Percentiles rank a stretch among this genome's conserved stretches.
Conservation (phyloP, 2,113 vertebrate genomes). For the Megalops atlanticus region DNA sequence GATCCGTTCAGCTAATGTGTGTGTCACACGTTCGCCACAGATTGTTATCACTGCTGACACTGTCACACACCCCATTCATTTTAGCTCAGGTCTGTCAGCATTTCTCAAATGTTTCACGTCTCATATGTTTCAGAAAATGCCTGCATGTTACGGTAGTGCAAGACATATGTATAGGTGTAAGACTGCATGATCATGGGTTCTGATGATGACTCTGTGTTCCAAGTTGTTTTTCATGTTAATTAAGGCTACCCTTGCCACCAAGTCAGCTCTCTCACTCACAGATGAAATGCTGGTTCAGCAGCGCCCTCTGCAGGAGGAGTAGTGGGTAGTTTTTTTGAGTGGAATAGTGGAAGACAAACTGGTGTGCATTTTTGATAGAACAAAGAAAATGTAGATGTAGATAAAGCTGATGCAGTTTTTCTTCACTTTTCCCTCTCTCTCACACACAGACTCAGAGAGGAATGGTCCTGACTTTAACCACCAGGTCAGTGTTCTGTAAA, state of each 20-base stretch:
- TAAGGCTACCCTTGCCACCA: neutral
- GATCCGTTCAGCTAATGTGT: neutral
- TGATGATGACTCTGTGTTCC: too few relatives aligned
- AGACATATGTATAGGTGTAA: neutral
- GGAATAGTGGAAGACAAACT: neutral
- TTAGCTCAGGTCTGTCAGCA: conserved; percentile 1
- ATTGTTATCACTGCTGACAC: conserved; percentile 9
- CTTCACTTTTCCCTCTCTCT: conserved; percentile 43
- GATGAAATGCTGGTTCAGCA: neutral
- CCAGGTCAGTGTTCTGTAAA: conserved; percentile 75
- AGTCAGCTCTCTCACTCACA: neutral
- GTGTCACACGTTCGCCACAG: conserved; percentile 19
- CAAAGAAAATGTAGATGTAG: too few relatives aligned
- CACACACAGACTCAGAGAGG: conserved; percentile 80
- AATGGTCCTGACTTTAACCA: conserved; percentile 86
- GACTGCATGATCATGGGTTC: too few relatives aligned
- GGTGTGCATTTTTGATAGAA: neutral
- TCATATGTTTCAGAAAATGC: neutral
- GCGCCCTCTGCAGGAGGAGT: neutral
- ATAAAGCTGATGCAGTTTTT: too few relatives aligned
- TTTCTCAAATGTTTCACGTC: neutral
- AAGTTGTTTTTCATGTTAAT: too few relatives aligned
- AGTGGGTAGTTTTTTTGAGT: neutral
- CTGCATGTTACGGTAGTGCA: neutral
- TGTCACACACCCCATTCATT: conserved; percentile 4